Evolutionary conservation across 2,797 vertebrate species (phyloP).

Genomic region (Lagodon rhomboides): DNA sequence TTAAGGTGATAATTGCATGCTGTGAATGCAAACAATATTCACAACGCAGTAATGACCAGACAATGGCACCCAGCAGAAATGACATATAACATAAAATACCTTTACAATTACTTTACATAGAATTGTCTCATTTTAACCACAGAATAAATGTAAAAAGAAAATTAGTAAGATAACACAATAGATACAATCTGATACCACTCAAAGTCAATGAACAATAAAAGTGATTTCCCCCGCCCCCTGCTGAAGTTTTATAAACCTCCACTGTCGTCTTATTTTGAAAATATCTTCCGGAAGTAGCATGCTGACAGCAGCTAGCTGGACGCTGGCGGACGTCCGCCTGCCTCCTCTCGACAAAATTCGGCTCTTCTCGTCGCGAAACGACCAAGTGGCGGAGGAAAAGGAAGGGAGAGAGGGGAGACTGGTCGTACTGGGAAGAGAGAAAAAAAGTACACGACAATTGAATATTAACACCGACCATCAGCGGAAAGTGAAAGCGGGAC

Average conservation of each 20-base stretch:
- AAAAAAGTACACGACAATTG: conserved; percentile 50
- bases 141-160: too few relatives aligned
- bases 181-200: too few relatives aligned
- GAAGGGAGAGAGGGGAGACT: conserved; percentile 29
- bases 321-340: conserved; percentile 53
- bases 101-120: too few relatives aligned
- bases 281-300: conserved; percentile 8
- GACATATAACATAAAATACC: too few relatives aligned
- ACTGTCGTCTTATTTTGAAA: conserved; percentile 52
- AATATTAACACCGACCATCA: conserved; percentile 23
- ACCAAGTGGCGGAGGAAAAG: conserved; percentile 62
- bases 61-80: too few relatives aligned
- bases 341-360: conserved; percentile 68
- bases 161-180: too few relatives aligned
- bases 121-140: too few relatives aligned
- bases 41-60: too few relatives aligned
- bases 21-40: too few relatives aligned
- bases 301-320: neutral
- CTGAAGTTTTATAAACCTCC: neutral
- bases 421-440: conserved; percentile 16
- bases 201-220: too few relatives aligned
- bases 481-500: conserved; percentile 44
- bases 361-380: conserved; percentile 72
- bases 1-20: too few relatives aligned
- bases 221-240: too few relatives aligned